phyloP scores from a whole-genome alignment of 2,888 invertebrate genomes.

The Autographa pulchrina region DNA sequence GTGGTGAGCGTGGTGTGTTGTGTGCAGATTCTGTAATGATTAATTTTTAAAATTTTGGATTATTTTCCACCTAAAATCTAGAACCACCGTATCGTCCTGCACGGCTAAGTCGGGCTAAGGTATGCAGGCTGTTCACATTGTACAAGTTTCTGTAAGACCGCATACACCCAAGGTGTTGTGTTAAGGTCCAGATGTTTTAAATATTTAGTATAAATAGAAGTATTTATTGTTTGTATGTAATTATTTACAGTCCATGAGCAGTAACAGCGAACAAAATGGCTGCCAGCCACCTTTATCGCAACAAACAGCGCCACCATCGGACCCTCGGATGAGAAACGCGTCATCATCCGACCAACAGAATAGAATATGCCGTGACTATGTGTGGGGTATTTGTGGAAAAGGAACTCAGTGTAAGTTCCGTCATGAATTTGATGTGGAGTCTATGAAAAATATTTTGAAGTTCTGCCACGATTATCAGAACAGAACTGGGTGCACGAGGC shows the following conservation, averaged over 20 bases:
- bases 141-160: background rate
- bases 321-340: conserved; percentile 57
- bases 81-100: background rate
- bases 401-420: conserved; percentile 74
- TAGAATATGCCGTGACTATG: conserved; percentile 75
- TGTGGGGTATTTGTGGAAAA: conserved; percentile 81
- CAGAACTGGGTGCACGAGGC: conserved; percentile 73
- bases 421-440: conserved; percentile 75
- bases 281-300: conserved; percentile 70
- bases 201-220: background rate
- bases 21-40: background rate
- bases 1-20: background rate
- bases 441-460: conserved; percentile 76
- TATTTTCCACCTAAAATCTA: background rate
- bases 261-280: conserved; percentile 70
- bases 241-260: conserved; percentile 46
- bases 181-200: background rate
- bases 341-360: conserved; percentile 39
- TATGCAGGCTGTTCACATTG: background rate
- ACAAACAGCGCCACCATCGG: conserved; percentile 64
- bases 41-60: background rate
- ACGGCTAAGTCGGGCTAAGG: background rate
- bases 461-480: conserved; percentile 85
- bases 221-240: conserved; percentile 7
- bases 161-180: background rate